A percentile compares a stretch with the other conserved stretches of the same genome.
Conservation (phyloP, 2,797 vertebrate genomes). For the Peromyscus melanophrys region DNA sequence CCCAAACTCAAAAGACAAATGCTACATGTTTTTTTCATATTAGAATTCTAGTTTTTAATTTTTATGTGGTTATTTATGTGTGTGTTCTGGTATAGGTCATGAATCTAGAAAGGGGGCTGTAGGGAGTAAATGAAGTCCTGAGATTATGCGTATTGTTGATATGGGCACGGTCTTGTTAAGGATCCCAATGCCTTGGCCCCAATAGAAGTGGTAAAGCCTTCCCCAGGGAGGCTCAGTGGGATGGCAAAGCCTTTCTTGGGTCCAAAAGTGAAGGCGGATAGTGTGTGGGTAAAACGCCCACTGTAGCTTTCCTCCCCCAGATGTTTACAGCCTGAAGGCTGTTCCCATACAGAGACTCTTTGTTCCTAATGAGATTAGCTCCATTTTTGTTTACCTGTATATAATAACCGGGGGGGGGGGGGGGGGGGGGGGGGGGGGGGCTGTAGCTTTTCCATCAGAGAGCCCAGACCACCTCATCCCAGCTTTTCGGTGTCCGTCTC, state of each 20-base stretch:
- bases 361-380: background rate
- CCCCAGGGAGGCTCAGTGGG: background rate
- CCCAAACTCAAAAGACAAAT: background rate
- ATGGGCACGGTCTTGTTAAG: background rate
- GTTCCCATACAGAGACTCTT: background rate
- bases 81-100: background rate
- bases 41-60: background rate
- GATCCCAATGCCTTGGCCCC: background rate
- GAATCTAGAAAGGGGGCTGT: background rate
- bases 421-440: too few species aligned
- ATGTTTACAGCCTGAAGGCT: background rate
- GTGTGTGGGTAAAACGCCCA: background rate
- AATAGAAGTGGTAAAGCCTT: background rate
- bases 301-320: background rate
- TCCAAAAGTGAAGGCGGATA: background rate
- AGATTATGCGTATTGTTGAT: background rate
- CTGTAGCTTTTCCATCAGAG: background rate
- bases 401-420: background rate
- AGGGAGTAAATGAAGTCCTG: background rate
- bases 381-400: background rate
- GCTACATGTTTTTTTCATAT: background rate
- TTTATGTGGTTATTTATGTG: background rate
- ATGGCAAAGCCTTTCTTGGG: background rate
- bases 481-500: background rate
- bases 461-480: background rate